Conservation (phyloP, 1,140 invertebrate genomes). For the Riptortus pedestris region DNA sequence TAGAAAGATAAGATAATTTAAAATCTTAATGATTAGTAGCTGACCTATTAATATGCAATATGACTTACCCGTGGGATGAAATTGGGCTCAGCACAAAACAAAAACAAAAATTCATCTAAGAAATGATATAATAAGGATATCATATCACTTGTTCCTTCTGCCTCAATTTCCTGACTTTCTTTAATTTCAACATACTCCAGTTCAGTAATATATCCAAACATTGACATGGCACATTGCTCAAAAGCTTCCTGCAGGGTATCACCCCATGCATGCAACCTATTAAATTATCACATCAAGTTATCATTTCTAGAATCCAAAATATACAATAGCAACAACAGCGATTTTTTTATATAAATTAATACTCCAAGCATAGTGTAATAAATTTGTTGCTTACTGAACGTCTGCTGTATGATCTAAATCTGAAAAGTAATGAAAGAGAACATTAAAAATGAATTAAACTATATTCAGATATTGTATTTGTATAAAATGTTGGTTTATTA, state of each 20-base stretch:
- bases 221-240: slow-evolving; percentile 87
- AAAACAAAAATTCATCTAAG: slow-evolving; percentile 86
- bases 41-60: too few species aligned
- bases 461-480: too few species aligned
- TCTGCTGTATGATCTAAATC: slow-evolving; percentile 96
- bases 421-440: slow-evolving; percentile 37
- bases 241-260: slow-evolving; percentile 77
- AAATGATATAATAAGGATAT: slow-evolving; percentile 83
- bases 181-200: slow-evolving; percentile 72
- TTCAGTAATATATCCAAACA: slow-evolving; percentile 98
- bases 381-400: slow-evolving; percentile 71
- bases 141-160: slow-evolving; percentile 64
- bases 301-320: background rate
- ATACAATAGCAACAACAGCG: background rate
- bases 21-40: too few species aligned
- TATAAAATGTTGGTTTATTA: too few species aligned
- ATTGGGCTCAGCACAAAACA: slow-evolving; percentile 84
- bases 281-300: slow-evolving; percentile 31
- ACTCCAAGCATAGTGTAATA: slow-evolving; percentile 14
- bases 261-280: slow-evolving; percentile 86
- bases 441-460: background rate
- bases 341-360: background rate
- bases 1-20: too few species aligned
- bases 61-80: slow-evolving; percentile 54
- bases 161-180: slow-evolving; percentile 68